Conservation (phyloP, 92 coral and sea anemone genomes). For the Actinernus sp. region DNA sequence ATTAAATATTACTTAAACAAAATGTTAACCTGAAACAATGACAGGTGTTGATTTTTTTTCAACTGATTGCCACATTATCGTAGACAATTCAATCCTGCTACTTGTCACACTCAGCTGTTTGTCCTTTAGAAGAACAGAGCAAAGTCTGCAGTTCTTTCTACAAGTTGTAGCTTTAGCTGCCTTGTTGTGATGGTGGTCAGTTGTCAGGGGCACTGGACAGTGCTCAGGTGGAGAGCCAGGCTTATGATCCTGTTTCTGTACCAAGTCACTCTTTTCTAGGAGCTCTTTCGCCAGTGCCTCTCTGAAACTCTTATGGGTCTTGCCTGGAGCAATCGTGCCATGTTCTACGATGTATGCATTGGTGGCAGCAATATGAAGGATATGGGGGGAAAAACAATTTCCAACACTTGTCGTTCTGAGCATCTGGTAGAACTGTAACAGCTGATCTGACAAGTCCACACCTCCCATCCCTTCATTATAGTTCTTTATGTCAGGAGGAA, state of each 20-base stretch:
- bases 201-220: slow-evolving; percentile 28
- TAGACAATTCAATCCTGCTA: no score
- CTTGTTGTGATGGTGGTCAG: background rate
- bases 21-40: no score
- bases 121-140: no score
- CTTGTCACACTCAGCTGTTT: slow-evolving; percentile 15
- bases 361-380: slow-evolving; percentile 16
- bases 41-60: no score
- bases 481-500: slow-evolving; percentile 29
- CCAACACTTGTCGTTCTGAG: slow-evolving; percentile 38
- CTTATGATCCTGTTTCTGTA: slow-evolving; percentile 15
- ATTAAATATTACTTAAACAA: no score
- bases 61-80: no score
- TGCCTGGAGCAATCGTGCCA: no score
- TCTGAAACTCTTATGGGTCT: no score
- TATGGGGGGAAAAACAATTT: slow-evolving; percentile 39
- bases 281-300: no score
- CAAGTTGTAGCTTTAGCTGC: no score
- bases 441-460: slow-evolving; percentile 41
- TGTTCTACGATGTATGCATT: no score
- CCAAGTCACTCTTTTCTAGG: slow-evolving; percentile 16
- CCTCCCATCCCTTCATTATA: slow-evolving; percentile 43
- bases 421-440: slow-evolving; percentile 24
- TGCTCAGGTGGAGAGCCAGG: slow-evolving; percentile 40
- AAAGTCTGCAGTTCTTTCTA: no score